Percentiles rank a stretch among this genome's conserved stretches.
Conservation (phyloP, 2,113 vertebrate genomes). For the Anarrhichthys ocellatus region DNA sequence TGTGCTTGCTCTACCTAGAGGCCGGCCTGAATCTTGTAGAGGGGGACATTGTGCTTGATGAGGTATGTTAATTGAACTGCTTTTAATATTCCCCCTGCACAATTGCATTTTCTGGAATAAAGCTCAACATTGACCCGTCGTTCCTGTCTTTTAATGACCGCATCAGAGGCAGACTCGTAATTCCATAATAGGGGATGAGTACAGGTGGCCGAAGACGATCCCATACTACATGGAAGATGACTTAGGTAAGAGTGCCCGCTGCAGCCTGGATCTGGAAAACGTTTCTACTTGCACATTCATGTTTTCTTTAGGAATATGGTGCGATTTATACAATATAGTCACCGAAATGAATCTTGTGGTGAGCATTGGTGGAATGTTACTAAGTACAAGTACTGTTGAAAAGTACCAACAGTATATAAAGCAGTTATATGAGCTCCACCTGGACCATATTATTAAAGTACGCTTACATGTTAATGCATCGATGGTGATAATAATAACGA, state of each 20-base stretch:
- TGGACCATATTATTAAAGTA: background rate
- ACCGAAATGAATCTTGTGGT: background rate
- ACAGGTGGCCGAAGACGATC: slow-evolving; percentile 90
- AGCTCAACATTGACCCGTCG: background rate
- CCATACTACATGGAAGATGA: slow-evolving; percentile 92
- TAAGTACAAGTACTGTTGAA: background rate
- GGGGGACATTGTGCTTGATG: slow-evolving; percentile 89
- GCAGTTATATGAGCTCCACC: background rate
- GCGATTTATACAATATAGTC: background rate
- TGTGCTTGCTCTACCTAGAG: slow-evolving; percentile 76
- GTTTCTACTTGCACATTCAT: background rate
- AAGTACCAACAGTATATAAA: background rate
- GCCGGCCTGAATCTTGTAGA: slow-evolving; percentile 90
- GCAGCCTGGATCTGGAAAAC: background rate
- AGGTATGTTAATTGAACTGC: slow-evolving; percentile 77
- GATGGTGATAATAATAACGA: background rate
- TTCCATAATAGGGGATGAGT: slow-evolving; percentile 89
- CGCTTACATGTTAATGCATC: background rate
- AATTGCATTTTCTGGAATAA: background rate
- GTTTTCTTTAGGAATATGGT: background rate
- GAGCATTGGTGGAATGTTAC: background rate
- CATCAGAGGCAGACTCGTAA: slow-evolving; percentile 82
- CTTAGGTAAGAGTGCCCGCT: slow-evolving; percentile 82
- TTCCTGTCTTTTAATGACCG: background rate
- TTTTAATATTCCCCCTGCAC: background rate